Evolutionary conservation across 2,888 invertebrate genomes (phyloP).

Genomic region (Antitype chi): DNA sequence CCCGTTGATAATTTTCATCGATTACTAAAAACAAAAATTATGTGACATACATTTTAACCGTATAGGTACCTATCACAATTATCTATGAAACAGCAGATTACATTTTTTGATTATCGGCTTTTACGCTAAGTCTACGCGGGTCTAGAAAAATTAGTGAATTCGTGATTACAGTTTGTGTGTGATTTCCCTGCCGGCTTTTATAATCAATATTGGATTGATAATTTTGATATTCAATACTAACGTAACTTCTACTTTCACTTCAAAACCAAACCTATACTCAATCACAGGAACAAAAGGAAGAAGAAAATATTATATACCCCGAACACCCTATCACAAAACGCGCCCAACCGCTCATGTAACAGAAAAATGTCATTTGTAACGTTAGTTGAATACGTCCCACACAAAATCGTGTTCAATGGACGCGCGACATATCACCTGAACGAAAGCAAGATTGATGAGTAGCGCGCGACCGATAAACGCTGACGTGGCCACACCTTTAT

Average conservation of each 20-base stretch:
- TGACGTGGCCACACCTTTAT: constrained; percentile 68
- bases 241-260: constrained; percentile 22
- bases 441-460: constrained; percentile 69
- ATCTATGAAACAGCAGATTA: no score
- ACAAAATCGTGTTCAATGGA: constrained; percentile 61
- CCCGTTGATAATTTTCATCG: no score
- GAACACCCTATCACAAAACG: constrained; percentile 37
- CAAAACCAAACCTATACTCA: constrained; percentile 22
- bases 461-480: constrained; percentile 61
- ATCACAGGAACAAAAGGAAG: constrained; percentile 42
- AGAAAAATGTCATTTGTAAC: constrained; percentile 61
- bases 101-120: no score
- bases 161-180: no score
- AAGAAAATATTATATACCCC: constrained; percentile 24
- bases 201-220: no score
- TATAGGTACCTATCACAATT: no score
- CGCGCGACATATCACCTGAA: constrained; percentile 62
- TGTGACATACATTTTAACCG: no score
- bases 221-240: constrained; percentile 4
- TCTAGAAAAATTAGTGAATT: no score
- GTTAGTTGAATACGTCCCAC: constrained; percentile 55
- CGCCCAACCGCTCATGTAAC: constrained; percentile 47
- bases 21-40: no score
- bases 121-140: no score
- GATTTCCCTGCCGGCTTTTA: no score